phyloP scores from a whole-genome alignment of 2,888 invertebrate species.

The Galerucella pusilla region DNA sequence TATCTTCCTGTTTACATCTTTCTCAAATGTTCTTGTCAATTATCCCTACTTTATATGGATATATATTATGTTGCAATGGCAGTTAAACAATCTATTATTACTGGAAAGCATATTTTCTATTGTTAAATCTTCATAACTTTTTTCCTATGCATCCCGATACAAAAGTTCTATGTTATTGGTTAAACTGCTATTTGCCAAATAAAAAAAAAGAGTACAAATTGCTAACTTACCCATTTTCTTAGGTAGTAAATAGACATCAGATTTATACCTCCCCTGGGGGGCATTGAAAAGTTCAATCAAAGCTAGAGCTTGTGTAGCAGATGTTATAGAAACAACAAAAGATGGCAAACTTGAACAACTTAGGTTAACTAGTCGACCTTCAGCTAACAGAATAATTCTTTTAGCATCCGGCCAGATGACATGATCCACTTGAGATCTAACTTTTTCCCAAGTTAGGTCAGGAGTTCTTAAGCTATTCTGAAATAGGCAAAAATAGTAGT shows the following conservation, averaged over 20 bases:
- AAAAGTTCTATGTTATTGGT: neutral
- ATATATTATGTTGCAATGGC: too few relatives aligned
- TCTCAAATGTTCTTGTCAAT: too few relatives aligned
- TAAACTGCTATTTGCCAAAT: neutral
- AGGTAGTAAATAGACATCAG: slow-evolving; percentile 96
- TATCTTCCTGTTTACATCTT: too few relatives aligned
- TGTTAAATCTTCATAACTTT: too few relatives aligned
- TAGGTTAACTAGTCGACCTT: slow-evolving; percentile 94
- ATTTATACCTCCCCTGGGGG: slow-evolving; percentile 92
- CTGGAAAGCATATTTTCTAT: too few relatives aligned
- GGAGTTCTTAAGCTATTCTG: slow-evolving; percentile 91
- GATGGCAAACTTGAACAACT: slow-evolving; percentile 98
- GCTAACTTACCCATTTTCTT: slow-evolving; percentile 93
- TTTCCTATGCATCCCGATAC: too few relatives aligned
- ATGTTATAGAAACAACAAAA: slow-evolving; percentile 97
- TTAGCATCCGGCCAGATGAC: slow-evolving; percentile 99
- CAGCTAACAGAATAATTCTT: slow-evolving; percentile 91
- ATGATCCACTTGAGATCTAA: slow-evolving; percentile 97
- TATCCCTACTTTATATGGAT: too few relatives aligned
- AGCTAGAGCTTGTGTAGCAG: slow-evolving; percentile 96
- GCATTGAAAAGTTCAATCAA: slow-evolving; percentile 98
- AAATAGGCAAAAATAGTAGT: slow-evolving; percentile 27
- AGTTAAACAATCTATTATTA: too few relatives aligned
- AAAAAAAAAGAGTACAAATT: slow-evolving; percentile 28
- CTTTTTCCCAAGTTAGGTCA: slow-evolving; percentile 97